Conservation (phyloP, 2,888 invertebrate genomes). For the Flexamia atlantica region DNA sequence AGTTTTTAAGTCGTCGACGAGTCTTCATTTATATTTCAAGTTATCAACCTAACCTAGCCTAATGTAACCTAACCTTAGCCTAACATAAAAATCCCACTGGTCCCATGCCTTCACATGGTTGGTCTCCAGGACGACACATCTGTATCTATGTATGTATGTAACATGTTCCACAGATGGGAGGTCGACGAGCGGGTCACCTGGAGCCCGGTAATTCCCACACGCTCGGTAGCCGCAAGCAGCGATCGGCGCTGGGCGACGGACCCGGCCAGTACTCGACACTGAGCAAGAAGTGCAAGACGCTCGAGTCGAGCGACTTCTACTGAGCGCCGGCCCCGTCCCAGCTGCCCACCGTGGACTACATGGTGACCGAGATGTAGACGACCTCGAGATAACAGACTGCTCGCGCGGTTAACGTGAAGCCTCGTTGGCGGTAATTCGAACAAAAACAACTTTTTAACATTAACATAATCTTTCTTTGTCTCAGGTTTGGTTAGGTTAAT, state of each 20-base stretch:
- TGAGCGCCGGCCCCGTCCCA: slow-evolving; percentile 84
- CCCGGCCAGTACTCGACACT: slow-evolving; percentile 94
- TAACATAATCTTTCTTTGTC: no score
- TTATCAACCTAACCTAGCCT: no score
- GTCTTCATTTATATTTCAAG: no score
- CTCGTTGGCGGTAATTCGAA: no score
- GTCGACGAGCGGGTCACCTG: slow-evolving; percentile 72
- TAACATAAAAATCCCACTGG: no score
- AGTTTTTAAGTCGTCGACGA: no score
- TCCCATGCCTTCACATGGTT: no score
- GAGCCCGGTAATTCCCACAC: slow-evolving; percentile 75
- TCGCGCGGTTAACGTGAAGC: background rate
- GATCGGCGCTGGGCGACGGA: slow-evolving; percentile 80
- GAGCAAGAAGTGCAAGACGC: slow-evolving; percentile 97
- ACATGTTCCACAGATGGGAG: slow-evolving; percentile 61
- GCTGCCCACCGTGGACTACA: slow-evolving; percentile 49
- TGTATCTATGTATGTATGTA: no score
- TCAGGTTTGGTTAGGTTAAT: background rate
- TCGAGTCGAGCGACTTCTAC: slow-evolving; percentile 96
- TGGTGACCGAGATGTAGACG: slow-evolving; percentile 63
- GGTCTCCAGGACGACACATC: no score
- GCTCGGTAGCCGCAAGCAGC: slow-evolving; percentile 81
- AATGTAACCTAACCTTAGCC: no score
- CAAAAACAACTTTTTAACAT: no score
- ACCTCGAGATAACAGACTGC: slow-evolving; percentile 19